A percentile compares a stretch with the other conserved stretches of the same genome.
phyloP scores from a whole-genome alignment of 2,888 invertebrate genomes.

The Pasiphila rectangulata region DNA sequence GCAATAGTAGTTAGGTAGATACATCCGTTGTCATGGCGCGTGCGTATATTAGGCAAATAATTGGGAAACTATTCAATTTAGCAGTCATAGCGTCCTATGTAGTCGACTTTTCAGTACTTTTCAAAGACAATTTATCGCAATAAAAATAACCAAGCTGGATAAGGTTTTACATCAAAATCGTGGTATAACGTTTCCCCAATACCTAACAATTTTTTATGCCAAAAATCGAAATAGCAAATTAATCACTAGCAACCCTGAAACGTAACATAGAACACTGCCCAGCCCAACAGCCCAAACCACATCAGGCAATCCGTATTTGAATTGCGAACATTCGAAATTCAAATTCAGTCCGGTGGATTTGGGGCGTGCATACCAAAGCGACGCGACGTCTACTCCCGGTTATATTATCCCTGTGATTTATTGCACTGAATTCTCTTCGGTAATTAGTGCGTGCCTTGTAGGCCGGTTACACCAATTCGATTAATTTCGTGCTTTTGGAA shows the following conservation, averaged over 20 bases:
- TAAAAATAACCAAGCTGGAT: no score
- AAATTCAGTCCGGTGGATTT: slow-evolving; percentile 64
- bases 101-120: no score
- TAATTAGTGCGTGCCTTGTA: slow-evolving; percentile 76
- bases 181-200: no score
- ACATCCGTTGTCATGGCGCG: no score
- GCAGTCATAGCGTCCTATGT: no score
- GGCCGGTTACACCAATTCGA: slow-evolving; percentile 32
- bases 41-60: no score
- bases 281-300: slow-evolving; percentile 7
- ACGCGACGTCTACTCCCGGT: slow-evolving; percentile 63
- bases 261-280: background rate
- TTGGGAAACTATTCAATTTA: no score
- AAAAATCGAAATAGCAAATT: background rate
- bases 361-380: slow-evolving; percentile 68
- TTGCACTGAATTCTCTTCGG: slow-evolving; percentile 78
- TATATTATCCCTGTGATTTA: slow-evolving; percentile 80
- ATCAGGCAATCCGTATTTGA: slow-evolving; percentile 32
- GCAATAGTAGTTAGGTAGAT: no score
- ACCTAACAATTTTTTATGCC: background rate
- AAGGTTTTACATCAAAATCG: no score
- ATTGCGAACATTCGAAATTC: slow-evolving; percentile 49
- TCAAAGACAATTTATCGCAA: no score
- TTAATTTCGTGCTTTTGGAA: slow-evolving; percentile 19
- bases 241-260: background rate